These are phyloP conservation scores for Bambusicola thoracicus DNA, from an alignment of 2,113 vertebrate species.

Conservation along the genomic window DNA sequence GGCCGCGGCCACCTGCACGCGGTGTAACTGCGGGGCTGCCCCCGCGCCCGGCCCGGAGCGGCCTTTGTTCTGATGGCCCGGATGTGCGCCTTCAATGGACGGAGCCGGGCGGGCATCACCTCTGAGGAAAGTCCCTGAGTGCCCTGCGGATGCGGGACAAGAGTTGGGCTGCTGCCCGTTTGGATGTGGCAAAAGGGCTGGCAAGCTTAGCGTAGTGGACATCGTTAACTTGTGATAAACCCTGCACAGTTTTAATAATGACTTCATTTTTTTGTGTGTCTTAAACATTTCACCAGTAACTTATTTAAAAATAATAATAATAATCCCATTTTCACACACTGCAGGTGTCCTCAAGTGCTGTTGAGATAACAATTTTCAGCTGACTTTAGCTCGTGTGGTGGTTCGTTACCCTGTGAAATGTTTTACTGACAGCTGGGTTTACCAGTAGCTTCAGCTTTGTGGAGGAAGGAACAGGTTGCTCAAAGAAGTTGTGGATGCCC, in stretches of 20 bases:
- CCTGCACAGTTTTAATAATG: rapidly evolving
- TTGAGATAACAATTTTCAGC: not conserved
- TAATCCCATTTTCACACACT: not conserved
- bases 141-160: too few species aligned
- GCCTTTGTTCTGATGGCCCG: too few species aligned
- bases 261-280: rapidly evolving
- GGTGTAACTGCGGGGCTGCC: too few species aligned
- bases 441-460: not conserved
- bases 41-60: too few species aligned
- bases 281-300: not conserved
- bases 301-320: not conserved
- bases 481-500: too few species aligned
- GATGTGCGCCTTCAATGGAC: too few species aligned
- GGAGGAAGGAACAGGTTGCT: not conserved
- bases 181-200: rapidly evolving
- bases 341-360: rapidly evolving
- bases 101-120: too few species aligned
- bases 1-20: too few species aligned
- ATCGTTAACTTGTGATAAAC: not conserved
- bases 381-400: not conserved
- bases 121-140: too few species aligned
- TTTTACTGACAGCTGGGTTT: not conserved
- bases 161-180: not conserved
- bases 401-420: not conserved
- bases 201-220: not conserved